Evolutionary conservation across 2,797 vertebrate species (phyloP).

Genomic region (Anguilla obscura): DNA sequence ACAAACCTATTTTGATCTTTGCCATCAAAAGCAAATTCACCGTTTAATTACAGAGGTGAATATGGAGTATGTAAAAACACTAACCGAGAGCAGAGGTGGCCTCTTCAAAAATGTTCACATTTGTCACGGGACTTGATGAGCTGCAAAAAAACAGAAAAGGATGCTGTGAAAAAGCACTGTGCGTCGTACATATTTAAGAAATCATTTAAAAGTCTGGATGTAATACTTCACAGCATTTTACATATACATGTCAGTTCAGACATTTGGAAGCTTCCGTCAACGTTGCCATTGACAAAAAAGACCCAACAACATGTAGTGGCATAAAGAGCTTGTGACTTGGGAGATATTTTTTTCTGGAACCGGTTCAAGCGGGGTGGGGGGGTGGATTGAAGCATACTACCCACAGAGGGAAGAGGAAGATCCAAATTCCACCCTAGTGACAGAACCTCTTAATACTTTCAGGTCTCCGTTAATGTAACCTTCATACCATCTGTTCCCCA

Average conservation of each 20-base stretch:
- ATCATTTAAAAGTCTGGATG: too few species aligned
- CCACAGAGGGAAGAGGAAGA: conserved; percentile 1
- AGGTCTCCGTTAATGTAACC: conserved; percentile 14
- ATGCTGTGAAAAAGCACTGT: background rate
- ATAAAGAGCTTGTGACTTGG: background rate
- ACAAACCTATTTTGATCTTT: background rate
- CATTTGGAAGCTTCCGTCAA: background rate
- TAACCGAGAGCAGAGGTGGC: conserved; percentile 93
- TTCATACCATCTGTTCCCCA: conserved; percentile 22
- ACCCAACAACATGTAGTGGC: background rate
- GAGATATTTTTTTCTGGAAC: background rate
- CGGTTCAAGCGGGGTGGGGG: background rate
- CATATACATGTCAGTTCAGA: background rate
- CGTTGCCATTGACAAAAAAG: background rate
- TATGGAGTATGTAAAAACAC: background rate
- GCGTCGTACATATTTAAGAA: background rate
- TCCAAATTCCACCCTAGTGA: conserved; percentile 2
- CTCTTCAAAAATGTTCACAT: conserved; percentile 89
- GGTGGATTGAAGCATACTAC: background rate
- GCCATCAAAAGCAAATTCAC: background rate
- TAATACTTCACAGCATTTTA: background rate
- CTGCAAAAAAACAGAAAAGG: conserved; percentile 68
- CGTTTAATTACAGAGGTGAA: background rate
- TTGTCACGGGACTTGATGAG: conserved; percentile 74
- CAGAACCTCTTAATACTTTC: conserved; percentile 14